Evolutionary conservation across 2,888 invertebrate species (phyloP), one percentile per base, ranked within the genome.

Genomic region (Dorcus parallelipipedus): DNA sequence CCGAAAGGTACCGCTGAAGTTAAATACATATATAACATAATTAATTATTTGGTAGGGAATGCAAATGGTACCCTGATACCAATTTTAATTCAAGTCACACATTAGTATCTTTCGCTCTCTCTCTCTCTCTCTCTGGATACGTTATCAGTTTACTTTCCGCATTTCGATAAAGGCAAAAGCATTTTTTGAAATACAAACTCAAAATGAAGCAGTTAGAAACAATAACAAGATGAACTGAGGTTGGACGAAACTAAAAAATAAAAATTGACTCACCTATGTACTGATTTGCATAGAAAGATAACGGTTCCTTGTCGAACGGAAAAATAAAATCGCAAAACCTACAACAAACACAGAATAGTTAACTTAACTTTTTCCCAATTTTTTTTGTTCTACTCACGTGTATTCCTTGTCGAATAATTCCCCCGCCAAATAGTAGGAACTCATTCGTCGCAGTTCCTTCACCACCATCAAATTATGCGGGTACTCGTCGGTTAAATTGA

Each of bases 251-350:
- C 5, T 1, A 6, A 1, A 5, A 33, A 33, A 33, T 33, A 4
- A 4, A 33, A 20, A 20, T 9, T 40, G 47, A 61, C 65, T 64
- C 60, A 69, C 70, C 61, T 33, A 67, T 60, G n/a, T 60, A 10
- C 20, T 56, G 39, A 41, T 53, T 56, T 1, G 64, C 39, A 52
- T 69, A 67, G 42, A 68, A 62, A 2, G 67, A 64, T 10, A 59
- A 50, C 8, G 68, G 67, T 33, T 57, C 45, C 9, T 38, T 58
- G 14, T 64, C 58, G 23, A 59, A 65, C 6, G 63, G 58, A 41
- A 58, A 61, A 6, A 62, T 42, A 49, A 66, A 67, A 42, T 65
- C 45, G 53, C 62, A 62, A 62, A 67, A 69, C 33, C 69, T 69
- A 52, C 20, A 63, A 61, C 1, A 5, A 33, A 33, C 7, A 33